Evolutionary conservation across 1,140 invertebrate species (phyloP).

Genomic region (Sarcophaga peregrina): DNA sequence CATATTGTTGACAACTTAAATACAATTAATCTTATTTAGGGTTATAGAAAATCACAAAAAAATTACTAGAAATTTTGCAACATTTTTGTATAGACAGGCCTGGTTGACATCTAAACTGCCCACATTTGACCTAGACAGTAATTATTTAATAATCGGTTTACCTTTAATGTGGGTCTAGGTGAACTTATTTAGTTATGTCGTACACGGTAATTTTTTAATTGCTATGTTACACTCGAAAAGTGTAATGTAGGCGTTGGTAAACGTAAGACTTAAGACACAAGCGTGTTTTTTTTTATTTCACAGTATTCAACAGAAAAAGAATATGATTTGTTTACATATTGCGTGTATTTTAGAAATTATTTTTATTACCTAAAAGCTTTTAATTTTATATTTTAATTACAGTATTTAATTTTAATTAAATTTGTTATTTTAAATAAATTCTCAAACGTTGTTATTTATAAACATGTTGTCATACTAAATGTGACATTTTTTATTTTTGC

Average conservation of each 20-base stretch:
- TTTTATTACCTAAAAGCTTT: too few species aligned
- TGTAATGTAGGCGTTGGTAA: background rate
- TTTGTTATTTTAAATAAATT: too few species aligned
- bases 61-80: background rate
- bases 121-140: background rate
- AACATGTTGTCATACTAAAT: too few species aligned
- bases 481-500: too few species aligned
- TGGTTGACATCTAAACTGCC: background rate
- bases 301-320: background rate
- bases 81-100: background rate
- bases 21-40: background rate
- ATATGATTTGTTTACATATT: too few species aligned
- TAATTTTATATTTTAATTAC: too few species aligned
- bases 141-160: background rate
- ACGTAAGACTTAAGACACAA: background rate
- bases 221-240: background rate
- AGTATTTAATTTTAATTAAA: too few species aligned
- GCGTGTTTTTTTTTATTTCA: background rate
- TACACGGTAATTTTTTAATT: background rate
- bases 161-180: slow-evolving; percentile 8
- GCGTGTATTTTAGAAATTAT: too few species aligned
- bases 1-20: too few species aligned
- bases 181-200: background rate
- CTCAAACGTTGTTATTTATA: too few species aligned
- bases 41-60: background rate